These are phyloP conservation scores for Naso thynnoides DNA, from an alignment of 2,797 vertebrate genomes.

Conservation along the genomic window DNA sequence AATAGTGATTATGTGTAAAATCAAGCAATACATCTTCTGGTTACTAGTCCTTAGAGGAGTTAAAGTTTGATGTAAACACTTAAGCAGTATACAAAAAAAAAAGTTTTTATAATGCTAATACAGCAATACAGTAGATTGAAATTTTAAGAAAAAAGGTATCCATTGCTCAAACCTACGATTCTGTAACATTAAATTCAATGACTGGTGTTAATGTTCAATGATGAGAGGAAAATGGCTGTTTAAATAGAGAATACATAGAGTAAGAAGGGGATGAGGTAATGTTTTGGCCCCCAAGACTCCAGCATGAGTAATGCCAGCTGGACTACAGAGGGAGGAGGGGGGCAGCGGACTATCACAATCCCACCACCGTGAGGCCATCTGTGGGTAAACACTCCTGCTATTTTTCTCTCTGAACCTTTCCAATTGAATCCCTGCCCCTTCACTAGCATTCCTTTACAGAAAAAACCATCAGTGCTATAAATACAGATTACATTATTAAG, in stretches of 20 bases:
- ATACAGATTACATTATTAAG: slow-evolving; percentile 2
- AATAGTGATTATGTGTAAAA: no score
- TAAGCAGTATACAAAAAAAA: no score
- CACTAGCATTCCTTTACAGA: slow-evolving; percentile 48
- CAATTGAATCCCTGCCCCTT: slow-evolving; percentile 29
- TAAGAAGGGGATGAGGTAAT: slow-evolving; percentile 68
- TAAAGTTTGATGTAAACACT: no score
- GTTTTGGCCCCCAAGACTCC: slow-evolving; percentile 59
- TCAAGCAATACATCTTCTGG: no score
- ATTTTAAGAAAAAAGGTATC: not conserved
- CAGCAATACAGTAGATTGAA: no score
- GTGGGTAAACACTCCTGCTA: slow-evolving; percentile 63
- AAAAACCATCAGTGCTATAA: slow-evolving; percentile 8
- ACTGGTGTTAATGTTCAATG: not conserved
- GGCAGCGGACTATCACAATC: slow-evolving; percentile 55
- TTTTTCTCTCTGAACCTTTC: slow-evolving; percentile 25
- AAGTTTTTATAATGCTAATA: no score
- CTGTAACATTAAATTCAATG: not conserved
- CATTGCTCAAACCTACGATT: not conserved
- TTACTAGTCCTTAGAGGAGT: no score
- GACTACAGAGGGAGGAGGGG: slow-evolving; percentile 55
- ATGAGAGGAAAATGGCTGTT: not conserved
- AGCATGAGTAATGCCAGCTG: slow-evolving; percentile 61
- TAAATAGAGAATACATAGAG: slow-evolving; percentile 3
- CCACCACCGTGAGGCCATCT: slow-evolving; percentile 82